Percentiles rank a stretch among this genome's conserved stretches.
These are phyloP conservation scores for Parapsyche elsis DNA, from an alignment of 1,140 invertebrate species.

Conservation along the genomic window DNA sequence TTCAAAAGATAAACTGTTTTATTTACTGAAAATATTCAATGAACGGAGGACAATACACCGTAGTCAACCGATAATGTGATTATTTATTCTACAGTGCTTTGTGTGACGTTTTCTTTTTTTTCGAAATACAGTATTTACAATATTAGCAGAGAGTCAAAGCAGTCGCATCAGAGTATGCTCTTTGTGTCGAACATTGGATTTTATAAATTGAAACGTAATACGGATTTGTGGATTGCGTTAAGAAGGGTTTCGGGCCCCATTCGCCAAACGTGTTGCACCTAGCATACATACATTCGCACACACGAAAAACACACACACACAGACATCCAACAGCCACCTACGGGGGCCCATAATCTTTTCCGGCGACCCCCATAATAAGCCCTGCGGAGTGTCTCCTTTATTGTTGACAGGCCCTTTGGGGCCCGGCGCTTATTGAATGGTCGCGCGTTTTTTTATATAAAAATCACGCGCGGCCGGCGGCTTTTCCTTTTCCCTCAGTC, in stretches of 20 bases:
- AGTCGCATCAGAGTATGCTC: background rate
- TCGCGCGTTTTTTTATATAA: conserved; percentile 32
- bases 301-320: background rate
- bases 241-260: conserved; percentile 31
- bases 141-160: no score
- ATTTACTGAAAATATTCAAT: no score
- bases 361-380: conserved; percentile 30
- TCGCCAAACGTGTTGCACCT: conserved; percentile 42
- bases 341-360: conserved; percentile 30
- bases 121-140: no score
- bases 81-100: no score
- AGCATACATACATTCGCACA: background rate
- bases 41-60: no score
- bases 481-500: background rate
- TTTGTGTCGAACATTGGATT: background rate
- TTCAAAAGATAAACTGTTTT: no score
- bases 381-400: conserved; percentile 38
- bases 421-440: conserved; percentile 39
- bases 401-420: conserved; percentile 45
- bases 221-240: conserved; percentile 24
- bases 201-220: conserved; percentile 30
- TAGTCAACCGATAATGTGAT: no score
- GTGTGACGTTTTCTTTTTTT: no score
- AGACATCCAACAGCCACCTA: background rate
- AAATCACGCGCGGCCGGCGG: conserved; percentile 33